Conservation (phyloP, 2,113 vertebrate species). For the Hucho hucho region DNA sequence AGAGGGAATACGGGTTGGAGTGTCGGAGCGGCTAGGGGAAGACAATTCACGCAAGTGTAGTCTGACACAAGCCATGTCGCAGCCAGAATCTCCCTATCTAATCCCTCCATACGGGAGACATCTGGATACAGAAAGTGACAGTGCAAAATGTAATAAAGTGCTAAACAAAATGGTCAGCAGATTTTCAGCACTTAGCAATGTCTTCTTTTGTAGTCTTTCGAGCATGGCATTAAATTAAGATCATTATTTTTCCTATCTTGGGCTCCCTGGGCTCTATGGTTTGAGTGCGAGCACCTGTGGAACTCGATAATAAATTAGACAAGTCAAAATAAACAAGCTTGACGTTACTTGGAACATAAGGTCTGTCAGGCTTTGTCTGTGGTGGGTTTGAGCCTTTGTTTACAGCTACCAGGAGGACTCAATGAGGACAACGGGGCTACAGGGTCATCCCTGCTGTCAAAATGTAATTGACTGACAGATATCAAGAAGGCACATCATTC, state of each 20-base stretch:
- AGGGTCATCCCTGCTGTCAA: slow-evolving; percentile 47
- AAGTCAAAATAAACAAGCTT: too few relatives aligned
- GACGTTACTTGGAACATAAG: slow-evolving; percentile 2
- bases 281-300: too few relatives aligned
- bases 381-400: slow-evolving; percentile 55
- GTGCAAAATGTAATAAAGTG: too few relatives aligned
- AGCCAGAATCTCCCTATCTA: neutral
- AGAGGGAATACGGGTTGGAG: slow-evolving; percentile 15
- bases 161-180: too few relatives aligned
- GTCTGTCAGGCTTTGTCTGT: slow-evolving; percentile 31
- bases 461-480: slow-evolving; percentile 46
- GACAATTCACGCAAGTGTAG: slow-evolving; percentile 20
- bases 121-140: neutral
- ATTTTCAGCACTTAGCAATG: too few relatives aligned
- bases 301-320: too few relatives aligned
- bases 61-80: neutral
- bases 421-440: slow-evolving; percentile 65
- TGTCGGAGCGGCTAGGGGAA: neutral
- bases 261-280: too few relatives aligned
- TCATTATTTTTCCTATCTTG: too few relatives aligned
- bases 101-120: neutral
- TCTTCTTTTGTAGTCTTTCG: too few relatives aligned
- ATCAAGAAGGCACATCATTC: slow-evolving; percentile 59
- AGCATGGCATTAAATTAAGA: too few relatives aligned
- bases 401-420: slow-evolving; percentile 63